These are phyloP conservation scores for Oligia fasciuncula DNA, from an alignment of 2,888 invertebrate genomes.

Conservation along the genomic window DNA sequence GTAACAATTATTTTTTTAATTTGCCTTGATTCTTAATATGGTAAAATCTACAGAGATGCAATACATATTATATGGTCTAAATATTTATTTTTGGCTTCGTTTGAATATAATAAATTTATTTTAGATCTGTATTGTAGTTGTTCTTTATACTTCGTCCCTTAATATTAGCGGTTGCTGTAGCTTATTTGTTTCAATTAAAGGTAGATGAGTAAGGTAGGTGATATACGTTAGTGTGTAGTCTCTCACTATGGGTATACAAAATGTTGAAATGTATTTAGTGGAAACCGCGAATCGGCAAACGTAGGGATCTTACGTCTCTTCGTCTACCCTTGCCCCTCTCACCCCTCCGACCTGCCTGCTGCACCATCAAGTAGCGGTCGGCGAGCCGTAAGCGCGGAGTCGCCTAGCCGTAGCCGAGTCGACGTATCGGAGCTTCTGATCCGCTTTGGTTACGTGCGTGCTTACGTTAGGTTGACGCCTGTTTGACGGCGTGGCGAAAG, in stretches of 20 bases:
- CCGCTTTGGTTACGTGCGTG: no score
- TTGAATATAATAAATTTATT: slow-evolving; percentile 78
- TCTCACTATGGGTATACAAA: not conserved
- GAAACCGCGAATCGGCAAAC: no score
- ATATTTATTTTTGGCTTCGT: slow-evolving; percentile 81
- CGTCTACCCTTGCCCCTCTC: no score
- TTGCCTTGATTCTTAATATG: slow-evolving; percentile 49
- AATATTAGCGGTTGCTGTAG: slow-evolving; percentile 12
- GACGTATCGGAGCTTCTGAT: no score
- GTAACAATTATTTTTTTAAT: slow-evolving; percentile 66
- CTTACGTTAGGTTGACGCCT: no score
- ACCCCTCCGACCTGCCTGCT: no score
- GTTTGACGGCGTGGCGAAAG: no score
- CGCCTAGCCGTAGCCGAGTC: no score
- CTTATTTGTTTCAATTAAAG: not conserved
- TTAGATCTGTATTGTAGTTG: slow-evolving; percentile 84
- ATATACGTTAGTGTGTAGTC: not conserved
- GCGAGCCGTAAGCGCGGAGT: no score
- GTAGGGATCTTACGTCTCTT: no score
- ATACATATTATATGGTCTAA: slow-evolving; percentile 73
- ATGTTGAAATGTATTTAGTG: not conserved
- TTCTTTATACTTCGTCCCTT: slow-evolving; percentile 40
- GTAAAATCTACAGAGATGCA: slow-evolving; percentile 68
- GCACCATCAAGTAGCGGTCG: no score
- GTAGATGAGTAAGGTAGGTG: not conserved